Evolutionary conservation across 2,888 invertebrate species (phyloP), one percentile per base, ranked within the genome.

Genomic region (Calameuta pallipes): DNA sequence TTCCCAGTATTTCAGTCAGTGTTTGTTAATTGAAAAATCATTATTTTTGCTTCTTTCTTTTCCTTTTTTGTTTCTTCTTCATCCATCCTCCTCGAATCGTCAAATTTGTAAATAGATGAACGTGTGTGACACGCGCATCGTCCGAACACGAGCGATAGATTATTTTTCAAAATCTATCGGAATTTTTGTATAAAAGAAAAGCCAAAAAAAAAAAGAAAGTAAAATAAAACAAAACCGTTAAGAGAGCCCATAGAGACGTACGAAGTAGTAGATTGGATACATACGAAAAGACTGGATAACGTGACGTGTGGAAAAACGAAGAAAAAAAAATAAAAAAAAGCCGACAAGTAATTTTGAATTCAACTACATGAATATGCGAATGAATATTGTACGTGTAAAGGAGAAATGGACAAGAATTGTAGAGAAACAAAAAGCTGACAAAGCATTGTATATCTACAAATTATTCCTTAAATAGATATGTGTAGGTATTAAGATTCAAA

Each of bases 151-250:
- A 81, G 81, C 82, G 84, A 84, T 82, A 86, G 84, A 86, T 85
- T 85, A 85, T 85, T 84, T 85, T 84, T 84, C 80, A 83, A 78
- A 78, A 82, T 83, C 83, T 86, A 83, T 84, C 84, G 79, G 78
- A 80, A 81, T 71, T 83, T 83, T 82, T 81, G 73, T 82, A 76
- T 80, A 81, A 75, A 79, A 78, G 80, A 79, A 77, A 80, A 33
- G 73, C 70, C 76, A 75, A 76, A 74, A 76, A 79, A 33, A 33
- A 35, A 13, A 37, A 37, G 12, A 56, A 56, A 56, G 56, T 56
- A 56, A 56, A 56, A 23, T 56, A 56, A 56, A 56, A 56, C 56
- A 9, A 23, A 56, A 56, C 0, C 23, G 71, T 30, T 30, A 71
- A 30, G 71, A 71, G 23, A 56, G 23, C 23, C 56, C 2, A 23